These are phyloP conservation scores for Siniperca scherzeri DNA, from an alignment of 2,797 vertebrate genomes.

Conservation along the genomic window DNA sequence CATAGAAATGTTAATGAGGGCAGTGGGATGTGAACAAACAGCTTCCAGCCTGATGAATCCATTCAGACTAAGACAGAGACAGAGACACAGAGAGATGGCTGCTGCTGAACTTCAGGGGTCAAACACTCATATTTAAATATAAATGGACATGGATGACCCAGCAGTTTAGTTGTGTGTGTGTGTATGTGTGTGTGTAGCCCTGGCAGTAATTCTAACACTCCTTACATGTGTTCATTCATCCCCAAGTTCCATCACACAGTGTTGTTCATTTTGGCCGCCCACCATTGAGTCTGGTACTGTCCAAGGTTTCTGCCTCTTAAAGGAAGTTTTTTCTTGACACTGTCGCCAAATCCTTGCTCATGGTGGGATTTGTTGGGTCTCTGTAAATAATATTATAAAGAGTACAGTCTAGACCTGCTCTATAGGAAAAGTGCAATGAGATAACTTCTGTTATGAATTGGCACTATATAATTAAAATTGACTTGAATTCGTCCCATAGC, in stretches of 20 bases:
- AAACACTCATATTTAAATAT: conserved; percentile 66
- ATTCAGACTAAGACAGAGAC: conserved; percentile 60
- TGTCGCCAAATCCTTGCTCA: no score
- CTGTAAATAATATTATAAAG: no score
- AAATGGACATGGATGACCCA: conserved; percentile 60
- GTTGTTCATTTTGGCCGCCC: not conserved
- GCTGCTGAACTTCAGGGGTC: conserved; percentile 57
- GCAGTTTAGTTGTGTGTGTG: conserved; percentile 13
- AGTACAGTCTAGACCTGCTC: no score
- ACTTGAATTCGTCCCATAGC: no score
- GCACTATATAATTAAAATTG: no score
- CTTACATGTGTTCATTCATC: conserved; percentile 12
- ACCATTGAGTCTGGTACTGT: no score
- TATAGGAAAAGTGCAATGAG: no score
- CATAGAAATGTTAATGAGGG: conserved; percentile 81
- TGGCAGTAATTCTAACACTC: conserved; percentile 5
- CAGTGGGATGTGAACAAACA: conserved; percentile 76
- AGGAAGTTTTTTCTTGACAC: no score
- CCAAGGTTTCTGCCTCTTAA: no score
- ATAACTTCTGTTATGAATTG: no score
- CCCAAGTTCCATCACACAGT: conserved; percentile 4
- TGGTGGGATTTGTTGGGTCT: no score
- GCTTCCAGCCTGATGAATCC: conserved; percentile 78
- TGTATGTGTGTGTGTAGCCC: conserved; percentile 1
- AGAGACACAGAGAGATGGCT: conserved; percentile 30